phyloP scores from a whole-genome alignment of 2,888 invertebrate species.

The Erebia ligea region DNA sequence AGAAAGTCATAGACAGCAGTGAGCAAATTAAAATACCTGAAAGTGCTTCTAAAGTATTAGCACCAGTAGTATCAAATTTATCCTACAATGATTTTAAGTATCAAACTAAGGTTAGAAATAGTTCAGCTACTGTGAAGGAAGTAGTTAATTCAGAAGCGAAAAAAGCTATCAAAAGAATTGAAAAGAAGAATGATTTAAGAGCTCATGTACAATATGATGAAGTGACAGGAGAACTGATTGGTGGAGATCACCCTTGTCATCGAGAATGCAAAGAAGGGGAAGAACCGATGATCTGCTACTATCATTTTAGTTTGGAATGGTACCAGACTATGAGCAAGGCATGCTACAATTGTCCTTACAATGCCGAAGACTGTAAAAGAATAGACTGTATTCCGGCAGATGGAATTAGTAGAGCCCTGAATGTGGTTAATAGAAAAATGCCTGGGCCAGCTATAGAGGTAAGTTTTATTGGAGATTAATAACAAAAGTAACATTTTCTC shows the following conservation, averaged over 20 bases:
- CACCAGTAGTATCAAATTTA: slow-evolving; percentile 52
- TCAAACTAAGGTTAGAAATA: slow-evolving; percentile 48
- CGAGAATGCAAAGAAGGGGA: slow-evolving; percentile 85
- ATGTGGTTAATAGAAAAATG: slow-evolving; percentile 92
- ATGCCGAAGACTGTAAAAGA: slow-evolving; percentile 88
- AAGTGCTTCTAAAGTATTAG: slow-evolving; percentile 71
- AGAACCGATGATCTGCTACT: slow-evolving; percentile 87
- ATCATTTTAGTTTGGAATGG: slow-evolving; percentile 90
- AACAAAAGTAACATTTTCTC: neutral
- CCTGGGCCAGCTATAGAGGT: slow-evolving; percentile 95
- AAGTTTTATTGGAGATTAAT: slow-evolving; percentile 38
- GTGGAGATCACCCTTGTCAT: slow-evolving; percentile 83
- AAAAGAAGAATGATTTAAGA: slow-evolving; percentile 59
- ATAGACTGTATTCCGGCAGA: slow-evolving; percentile 93
- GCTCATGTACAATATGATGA: slow-evolving; percentile 71
- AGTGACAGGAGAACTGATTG: slow-evolving; percentile 71
- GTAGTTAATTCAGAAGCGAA: slow-evolving; percentile 46
- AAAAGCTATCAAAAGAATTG: slow-evolving; percentile 46
- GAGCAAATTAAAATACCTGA: slow-evolving; percentile 51
- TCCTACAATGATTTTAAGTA: slow-evolving; percentile 56
- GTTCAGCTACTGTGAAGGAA: slow-evolving; percentile 42
- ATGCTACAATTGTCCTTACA: slow-evolving; percentile 91
- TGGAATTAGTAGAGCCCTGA: slow-evolving; percentile 89
- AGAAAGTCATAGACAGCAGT: slow-evolving; percentile 50
- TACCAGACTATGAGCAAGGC: slow-evolving; percentile 95